Base-by-base conservation (phyloP, 2,113 vertebrate genomes). In the Calyptomena viridis region DNA sequence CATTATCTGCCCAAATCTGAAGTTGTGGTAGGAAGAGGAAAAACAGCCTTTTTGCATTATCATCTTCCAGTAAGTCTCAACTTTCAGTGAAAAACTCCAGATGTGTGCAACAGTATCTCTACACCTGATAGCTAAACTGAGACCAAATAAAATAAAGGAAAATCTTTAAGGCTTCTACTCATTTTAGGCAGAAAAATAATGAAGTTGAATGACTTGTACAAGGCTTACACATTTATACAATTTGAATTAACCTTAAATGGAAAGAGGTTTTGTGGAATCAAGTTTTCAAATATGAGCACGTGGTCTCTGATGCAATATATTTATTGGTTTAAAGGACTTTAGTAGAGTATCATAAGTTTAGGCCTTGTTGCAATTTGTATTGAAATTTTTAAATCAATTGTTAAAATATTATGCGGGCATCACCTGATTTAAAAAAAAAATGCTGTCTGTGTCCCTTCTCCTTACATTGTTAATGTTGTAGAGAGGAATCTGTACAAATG, bases 31-130 rank as follows among this genome's bases (percentile, higher is more conserved):
- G 46, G 50, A 94, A 77, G 55, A 96, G 28, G 28, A 83, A 91
- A 91, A 88, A 30, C 79, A 94, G 72, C 53, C 49, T 90, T 93
- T 22, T 62, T 88, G 40, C 40, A 91, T 85, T 93, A 50, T 82
- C 58, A 1, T 79, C 44, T 64, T 52, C 74, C 84, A 72, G 37
- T 31, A 53, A 79, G 18, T 79, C 37, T 94, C 31, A 53, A 0
- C 50, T 90, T 93, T 21, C n/a, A 62, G 28, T 88, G 78, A 88
- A 88, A 76, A 66, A 88, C 14, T 83, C 78, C 85, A 77, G 94
- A 87, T 69, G 72, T 76, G 63, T 42, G 9, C 71, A 90, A 49
- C n/a, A 55, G 21, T 62, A 53, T 63, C 55, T 88, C 62, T 69
- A 62, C 3, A 78, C n/a, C 66, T 73, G 39, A 82, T 64, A 87